Base-by-base conservation (phyloP, 2,888 invertebrate species). In the Flexamia atlantica region DNA sequence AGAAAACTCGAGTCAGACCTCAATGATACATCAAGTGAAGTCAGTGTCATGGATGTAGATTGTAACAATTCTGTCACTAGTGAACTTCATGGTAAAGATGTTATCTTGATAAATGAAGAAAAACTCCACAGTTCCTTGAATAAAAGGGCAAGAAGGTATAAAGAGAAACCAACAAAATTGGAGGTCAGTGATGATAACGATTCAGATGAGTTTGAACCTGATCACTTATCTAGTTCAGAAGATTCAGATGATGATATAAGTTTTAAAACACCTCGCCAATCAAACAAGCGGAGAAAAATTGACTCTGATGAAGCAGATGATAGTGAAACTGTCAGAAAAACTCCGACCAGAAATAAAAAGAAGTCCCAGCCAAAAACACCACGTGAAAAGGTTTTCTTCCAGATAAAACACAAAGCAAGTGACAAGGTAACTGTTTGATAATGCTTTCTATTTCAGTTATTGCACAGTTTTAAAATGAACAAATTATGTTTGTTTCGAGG, bases 91-190 rank as follows among this genome's bases (percentile, higher is more conserved):
- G 76, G 28, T n/a, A 76, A 46, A 9, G 76, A 76, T 46, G 46
- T 76, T 23, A 76, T 76, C 0, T 46, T 50, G 5, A 76, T 76
- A 23, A 76, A 76, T 28, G 50, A 46, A 76, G 46, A 50, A 46
- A 76, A 50, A 76, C 25, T 76, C 36, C 5, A 20, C 30, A 70
- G 40, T 40, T 70, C n/a, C 20, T 40, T 17, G 4, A 40, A 36
- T 9, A 70, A 70, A 36, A 64, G 20, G 20, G 1, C 28, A 3
- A 64, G 28, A 17, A 64, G 17, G 30, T 64, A 30, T 64, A 57
- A 25, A 57, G 20, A 4, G 30, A 25, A 25, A 64, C 28, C 30
- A 1, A 4, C 9, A 20, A 64, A 28, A 14, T 25, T 64, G 9
- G 28, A 53, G 23, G 23, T 3, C 23, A 57, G 57, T 57, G 57